Evolutionary conservation across 2,113 vertebrate species (phyloP), one percentile per base, ranked within the genome.

Genomic region (Rhodinocichla rosea): DNA sequence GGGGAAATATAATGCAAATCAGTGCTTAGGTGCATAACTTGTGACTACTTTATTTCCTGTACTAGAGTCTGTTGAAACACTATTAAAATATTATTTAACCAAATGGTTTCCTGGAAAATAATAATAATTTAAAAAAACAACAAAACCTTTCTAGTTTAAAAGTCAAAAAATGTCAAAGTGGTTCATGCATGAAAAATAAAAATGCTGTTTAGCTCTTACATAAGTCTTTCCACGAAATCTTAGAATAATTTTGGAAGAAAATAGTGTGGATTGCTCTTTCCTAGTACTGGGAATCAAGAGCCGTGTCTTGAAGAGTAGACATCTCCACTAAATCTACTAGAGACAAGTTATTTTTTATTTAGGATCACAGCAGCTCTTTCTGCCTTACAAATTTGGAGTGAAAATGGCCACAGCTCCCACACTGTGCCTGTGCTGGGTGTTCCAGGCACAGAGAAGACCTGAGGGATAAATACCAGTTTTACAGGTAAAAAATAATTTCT

Each of bases 61-160:
- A 60, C 59, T 86, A 27, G 59, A 70, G 39, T 74, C 59, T 86
- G 68, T 55, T 67, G 64, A 91, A 93, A 83, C 60, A 62, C 42
- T 87, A 73, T 84, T 92, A 92, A 94, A 95, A 87, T 85, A 60
- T 47, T 53, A 91, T 87, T 95, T 92, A 92, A 55, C 76, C 59
- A 52, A 95, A 75, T 67, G 68, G 20, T 44, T 91, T 81, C 83
- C 79, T 86, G 71, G n/a, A 57, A 96, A 90, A 86, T n/a, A 91
- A 64, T 37, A 67, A 68, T 35, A 82, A 21, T 55, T 50, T 20
- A 10, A 9, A 52, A 55, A 27, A 24, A n/a, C n/a, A 15, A 1
- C 3, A 22, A 33, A 2, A 0, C 5, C 15, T 81, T 80, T 71
- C 49, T 64, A 37, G 33, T 65, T 81, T 60, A 30, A 78, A 90